Evolutionary conservation across 1,140 invertebrate genomes (phyloP).

Genomic region (Drosophila hydei): DNA sequence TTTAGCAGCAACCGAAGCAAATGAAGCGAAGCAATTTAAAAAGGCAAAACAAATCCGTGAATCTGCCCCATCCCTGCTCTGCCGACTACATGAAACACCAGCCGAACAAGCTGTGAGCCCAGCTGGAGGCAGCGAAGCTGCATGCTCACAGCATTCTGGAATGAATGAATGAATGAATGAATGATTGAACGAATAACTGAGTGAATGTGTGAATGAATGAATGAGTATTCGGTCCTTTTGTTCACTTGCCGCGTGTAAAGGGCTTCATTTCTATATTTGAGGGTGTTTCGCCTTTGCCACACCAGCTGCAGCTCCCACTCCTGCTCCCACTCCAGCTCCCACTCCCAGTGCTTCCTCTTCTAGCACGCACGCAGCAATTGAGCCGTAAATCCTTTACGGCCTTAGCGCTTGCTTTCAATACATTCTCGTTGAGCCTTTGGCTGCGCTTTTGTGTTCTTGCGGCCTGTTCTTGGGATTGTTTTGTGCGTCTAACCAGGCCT

Average conservation of each 20-base stretch:
- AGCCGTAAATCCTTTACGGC: constrained; percentile 83
- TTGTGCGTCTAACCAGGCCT: neutral
- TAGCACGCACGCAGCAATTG: constrained; percentile 74
- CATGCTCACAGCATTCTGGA: constrained; percentile 58
- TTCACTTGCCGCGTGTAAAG: constrained; percentile 67
- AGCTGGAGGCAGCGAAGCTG: constrained; percentile 46
- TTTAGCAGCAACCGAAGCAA: constrained; percentile 55
- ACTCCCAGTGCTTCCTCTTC: neutral
- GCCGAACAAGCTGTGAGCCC: constrained; percentile 55
- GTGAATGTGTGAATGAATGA: constrained; percentile 48
- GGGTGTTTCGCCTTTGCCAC: constrained; percentile 41
- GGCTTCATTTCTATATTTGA: constrained; percentile 58
- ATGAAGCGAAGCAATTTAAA: constrained; percentile 84
- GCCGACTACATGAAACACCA: constrained; percentile 77
- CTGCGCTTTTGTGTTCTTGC: constrained; percentile 63
- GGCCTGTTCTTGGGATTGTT: constrained; percentile 17
- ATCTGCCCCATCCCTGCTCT: constrained; percentile 56
- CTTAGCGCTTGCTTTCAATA: constrained; percentile 60
- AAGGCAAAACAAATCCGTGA: constrained; percentile 80
- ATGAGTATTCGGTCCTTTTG: constrained; percentile 54
- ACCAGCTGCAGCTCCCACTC: neutral
- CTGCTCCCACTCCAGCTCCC: neutral
- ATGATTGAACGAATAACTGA: constrained; percentile 47
- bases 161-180: constrained; percentile 47
- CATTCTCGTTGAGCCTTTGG: constrained; percentile 25